A percentile compares a stretch with the other conserved stretches of the same genome.
Conservation (phyloP, 2,113 vertebrate species). For the Xenopus laevis region DNA sequence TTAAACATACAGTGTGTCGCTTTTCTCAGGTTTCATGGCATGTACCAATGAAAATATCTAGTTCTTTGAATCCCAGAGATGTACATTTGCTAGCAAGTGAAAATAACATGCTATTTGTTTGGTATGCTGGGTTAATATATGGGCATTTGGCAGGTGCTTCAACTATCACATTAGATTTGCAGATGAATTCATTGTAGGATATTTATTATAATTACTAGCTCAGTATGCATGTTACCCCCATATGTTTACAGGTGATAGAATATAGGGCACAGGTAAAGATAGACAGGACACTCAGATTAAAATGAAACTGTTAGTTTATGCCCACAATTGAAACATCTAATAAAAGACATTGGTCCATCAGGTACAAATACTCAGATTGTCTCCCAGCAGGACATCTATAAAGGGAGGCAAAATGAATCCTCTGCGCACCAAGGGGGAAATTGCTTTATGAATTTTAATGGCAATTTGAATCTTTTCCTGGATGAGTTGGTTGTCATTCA, state of each 20-base stretch:
- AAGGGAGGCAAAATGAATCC: no score
- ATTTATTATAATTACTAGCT: slow-evolving; percentile 38
- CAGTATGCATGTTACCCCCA: slow-evolving; percentile 23
- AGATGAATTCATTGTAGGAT: slow-evolving; percentile 34
- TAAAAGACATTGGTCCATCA: no score
- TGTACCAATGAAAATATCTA: slow-evolving; percentile 63
- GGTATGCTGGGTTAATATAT: slow-evolving; percentile 21
- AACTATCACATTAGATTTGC: slow-evolving; percentile 22
- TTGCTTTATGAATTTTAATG: no score
- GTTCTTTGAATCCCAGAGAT: slow-evolving; percentile 58
- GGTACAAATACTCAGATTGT: no score
- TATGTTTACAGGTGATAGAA: slow-evolving; percentile 23
- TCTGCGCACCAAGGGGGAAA: no score
- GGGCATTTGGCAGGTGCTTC: slow-evolving; percentile 20
- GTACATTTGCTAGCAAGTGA: slow-evolving; percentile 11
- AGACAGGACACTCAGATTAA: slow-evolving; percentile 8
- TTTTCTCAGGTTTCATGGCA: slow-evolving; percentile 61
- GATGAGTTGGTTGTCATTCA: no score
- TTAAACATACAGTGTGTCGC: slow-evolving; percentile 53
- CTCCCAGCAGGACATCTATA: no score
- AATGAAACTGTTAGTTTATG: no score
- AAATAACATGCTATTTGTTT: slow-evolving; percentile 12
- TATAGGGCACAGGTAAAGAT: slow-evolving; percentile 33
- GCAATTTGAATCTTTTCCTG: no score
- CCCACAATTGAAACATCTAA: no score